Evolutionary conservation across 1,140 invertebrate genomes (phyloP).

Genomic region (Bacillus rossius): DNA sequence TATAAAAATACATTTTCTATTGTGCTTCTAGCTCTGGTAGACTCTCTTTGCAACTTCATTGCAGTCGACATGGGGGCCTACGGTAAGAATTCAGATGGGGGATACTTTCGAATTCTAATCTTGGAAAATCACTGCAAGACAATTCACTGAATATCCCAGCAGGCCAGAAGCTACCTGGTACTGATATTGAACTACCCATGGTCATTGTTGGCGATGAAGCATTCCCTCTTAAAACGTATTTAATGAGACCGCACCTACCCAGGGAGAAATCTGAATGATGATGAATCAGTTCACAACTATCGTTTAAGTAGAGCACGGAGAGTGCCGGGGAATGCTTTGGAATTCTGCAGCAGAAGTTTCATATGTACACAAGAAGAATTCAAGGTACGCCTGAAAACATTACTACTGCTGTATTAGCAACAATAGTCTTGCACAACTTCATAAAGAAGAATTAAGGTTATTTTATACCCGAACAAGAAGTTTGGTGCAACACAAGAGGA

Average conservation of each 20-base stretch:
- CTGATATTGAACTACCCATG: constrained; percentile 25
- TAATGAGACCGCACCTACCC: constrained; percentile 36
- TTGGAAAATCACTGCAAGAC: neutral
- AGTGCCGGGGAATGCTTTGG: constrained; percentile 24
- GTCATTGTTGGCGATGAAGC: constrained; percentile 37
- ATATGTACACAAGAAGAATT: neutral
- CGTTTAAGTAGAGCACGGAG: constrained; percentile 25
- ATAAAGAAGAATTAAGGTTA: too few relatives aligned
- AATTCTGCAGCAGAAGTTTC: constrained; percentile 23
- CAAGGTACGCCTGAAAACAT: neutral
- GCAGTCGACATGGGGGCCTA: too few relatives aligned
- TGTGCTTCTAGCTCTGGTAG: constrained; percentile 37
- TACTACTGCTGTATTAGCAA: too few relatives aligned
- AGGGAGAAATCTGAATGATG: constrained; percentile 19
- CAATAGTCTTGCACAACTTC: too few relatives aligned
- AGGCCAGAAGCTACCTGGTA: constrained; percentile 19
- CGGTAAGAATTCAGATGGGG: too few relatives aligned
- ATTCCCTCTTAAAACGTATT: constrained; percentile 29
- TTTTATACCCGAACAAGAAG: too few relatives aligned
- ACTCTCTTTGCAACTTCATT: constrained; percentile 36
- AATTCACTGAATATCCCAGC: neutral
- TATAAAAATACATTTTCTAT: constrained; percentile 42
- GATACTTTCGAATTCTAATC: too few relatives aligned
- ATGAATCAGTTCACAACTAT: constrained; percentile 26
- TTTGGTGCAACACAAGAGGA: too few relatives aligned